Evolutionary conservation across 1,140 invertebrate genomes (phyloP).

Genomic region (Neuroterus valhalla): DNA sequence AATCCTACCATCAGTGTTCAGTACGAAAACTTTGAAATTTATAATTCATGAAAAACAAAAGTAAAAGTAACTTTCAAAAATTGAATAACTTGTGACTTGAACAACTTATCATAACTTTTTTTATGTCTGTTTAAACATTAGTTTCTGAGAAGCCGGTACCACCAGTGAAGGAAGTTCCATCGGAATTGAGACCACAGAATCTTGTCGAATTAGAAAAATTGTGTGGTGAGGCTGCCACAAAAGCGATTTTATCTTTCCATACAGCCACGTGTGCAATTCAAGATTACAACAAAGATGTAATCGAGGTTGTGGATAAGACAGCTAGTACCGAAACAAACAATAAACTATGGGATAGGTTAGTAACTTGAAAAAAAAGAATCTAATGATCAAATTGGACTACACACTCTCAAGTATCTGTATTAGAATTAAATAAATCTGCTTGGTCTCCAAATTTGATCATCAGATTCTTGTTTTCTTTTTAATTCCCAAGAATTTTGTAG

Average conservation of each 20-base stretch:
- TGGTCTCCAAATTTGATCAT: too few relatives aligned
- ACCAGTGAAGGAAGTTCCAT: slow-evolving; percentile 43
- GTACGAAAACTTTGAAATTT: background rate
- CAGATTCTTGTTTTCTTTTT: too few relatives aligned
- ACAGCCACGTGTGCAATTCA: slow-evolving; percentile 75
- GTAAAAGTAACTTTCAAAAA: too few relatives aligned
- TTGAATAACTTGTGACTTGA: too few relatives aligned
- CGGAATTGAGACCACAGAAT: slow-evolving; percentile 65
- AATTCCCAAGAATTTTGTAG: too few relatives aligned
- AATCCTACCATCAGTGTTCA: background rate
- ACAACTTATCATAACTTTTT: background rate
- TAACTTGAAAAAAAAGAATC: slow-evolving; percentile 22
- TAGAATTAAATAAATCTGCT: too few relatives aligned
- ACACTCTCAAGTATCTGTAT: too few relatives aligned
- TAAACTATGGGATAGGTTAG: slow-evolving; percentile 75
- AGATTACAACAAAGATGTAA: slow-evolving; percentile 79
- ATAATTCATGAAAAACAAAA: background rate
- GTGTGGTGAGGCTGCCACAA: slow-evolving; percentile 74
- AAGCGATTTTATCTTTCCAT: slow-evolving; percentile 77
- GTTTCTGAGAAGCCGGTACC: slow-evolving; percentile 60
- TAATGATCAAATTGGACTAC: background rate
- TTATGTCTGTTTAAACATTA: slow-evolving; percentile 26
- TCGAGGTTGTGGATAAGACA: slow-evolving; percentile 77
- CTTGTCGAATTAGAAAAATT: slow-evolving; percentile 77
- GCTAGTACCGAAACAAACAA: slow-evolving; percentile 75